Evolutionary conservation across 2,888 invertebrate species (phyloP).

Genomic region (Papilio protenor): DNA sequence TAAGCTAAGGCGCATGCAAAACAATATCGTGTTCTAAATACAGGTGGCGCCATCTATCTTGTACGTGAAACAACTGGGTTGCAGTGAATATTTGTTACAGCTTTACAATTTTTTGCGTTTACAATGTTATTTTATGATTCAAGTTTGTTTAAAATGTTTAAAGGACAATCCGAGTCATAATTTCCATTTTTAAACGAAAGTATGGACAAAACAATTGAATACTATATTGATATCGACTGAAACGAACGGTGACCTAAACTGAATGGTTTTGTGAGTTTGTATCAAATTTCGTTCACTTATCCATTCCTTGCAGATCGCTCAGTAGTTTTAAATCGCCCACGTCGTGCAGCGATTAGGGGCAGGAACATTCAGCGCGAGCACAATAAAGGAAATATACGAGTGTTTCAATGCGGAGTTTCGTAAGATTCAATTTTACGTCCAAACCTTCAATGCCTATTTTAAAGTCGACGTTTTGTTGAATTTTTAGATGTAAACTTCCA

Average conservation of each 20-base stretch:
- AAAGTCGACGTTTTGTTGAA: not conserved
- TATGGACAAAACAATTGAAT: not conserved
- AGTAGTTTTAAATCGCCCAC: constrained; percentile 22
- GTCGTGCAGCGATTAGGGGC: constrained; percentile 10
- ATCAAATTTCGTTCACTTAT: not conserved
- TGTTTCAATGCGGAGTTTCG: constrained; percentile 18
- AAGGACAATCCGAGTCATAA: not conserved
- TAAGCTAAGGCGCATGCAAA: too few species aligned
- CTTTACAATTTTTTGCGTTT: constrained; percentile 21
- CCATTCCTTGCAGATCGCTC: constrained; percentile 13
- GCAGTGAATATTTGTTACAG: too few species aligned
- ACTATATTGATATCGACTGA: not conserved
- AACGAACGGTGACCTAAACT: not conserved
- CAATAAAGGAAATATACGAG: constrained; percentile 25
- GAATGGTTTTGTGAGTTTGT: not conserved
- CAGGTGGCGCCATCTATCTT: too few species aligned
- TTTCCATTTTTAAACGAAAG: not conserved
- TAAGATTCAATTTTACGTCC: constrained; percentile 11
- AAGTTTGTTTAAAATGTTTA: not conserved
- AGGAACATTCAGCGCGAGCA: constrained; percentile 16
- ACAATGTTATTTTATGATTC: constrained; percentile 8
- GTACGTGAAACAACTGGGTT: too few species aligned
- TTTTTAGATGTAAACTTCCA: not conserved
- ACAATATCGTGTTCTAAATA: too few species aligned
- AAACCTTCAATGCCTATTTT: constrained; percentile 10